A percentile compares a stretch with the other conserved stretches of the same genome.
Conservation (phyloP, 1,140 invertebrate genomes). For the Tenebrio molitor region DNA sequence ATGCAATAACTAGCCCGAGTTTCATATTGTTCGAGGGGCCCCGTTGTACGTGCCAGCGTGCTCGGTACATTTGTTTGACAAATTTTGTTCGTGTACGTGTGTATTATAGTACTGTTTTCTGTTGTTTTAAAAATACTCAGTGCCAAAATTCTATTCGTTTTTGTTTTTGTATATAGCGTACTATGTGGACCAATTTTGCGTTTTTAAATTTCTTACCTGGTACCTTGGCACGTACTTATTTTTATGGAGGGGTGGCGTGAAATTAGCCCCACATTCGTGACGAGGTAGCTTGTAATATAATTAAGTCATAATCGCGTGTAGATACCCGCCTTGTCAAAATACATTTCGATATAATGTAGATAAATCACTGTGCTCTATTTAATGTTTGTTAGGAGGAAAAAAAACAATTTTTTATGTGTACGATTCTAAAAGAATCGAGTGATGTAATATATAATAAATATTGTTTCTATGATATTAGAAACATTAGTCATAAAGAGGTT, state of each 20-base stretch:
- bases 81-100: not conserved
- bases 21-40: not conserved
- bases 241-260: conserved; percentile 19
- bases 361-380: conserved; percentile 65
- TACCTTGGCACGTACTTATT: conserved; percentile 17
- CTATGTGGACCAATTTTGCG: conserved; percentile 49
- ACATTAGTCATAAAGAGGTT: conserved; percentile 63
- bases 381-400: conserved; percentile 65
- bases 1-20: conserved; percentile 9
- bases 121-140: conserved; percentile 43
- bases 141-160: conserved; percentile 50
- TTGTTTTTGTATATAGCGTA: conserved; percentile 44
- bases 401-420: conserved; percentile 68
- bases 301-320: conserved; percentile 58
- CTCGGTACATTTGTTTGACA: not conserved
- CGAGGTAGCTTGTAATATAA: conserved; percentile 56
- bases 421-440: conserved; percentile 66
- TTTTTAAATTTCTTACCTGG: conserved; percentile 23
- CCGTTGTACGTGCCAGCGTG: conserved; percentile 17
- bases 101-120: not conserved
- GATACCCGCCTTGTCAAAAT: conserved; percentile 62
- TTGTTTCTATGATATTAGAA: conserved; percentile 67
- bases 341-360: conserved; percentile 62
- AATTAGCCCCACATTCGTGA: conserved; percentile 37
- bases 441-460: conserved; percentile 65